Evolutionary conservation across 1,140 invertebrate species (phyloP).

Genomic region (Zaprionus tsacasi): DNA sequence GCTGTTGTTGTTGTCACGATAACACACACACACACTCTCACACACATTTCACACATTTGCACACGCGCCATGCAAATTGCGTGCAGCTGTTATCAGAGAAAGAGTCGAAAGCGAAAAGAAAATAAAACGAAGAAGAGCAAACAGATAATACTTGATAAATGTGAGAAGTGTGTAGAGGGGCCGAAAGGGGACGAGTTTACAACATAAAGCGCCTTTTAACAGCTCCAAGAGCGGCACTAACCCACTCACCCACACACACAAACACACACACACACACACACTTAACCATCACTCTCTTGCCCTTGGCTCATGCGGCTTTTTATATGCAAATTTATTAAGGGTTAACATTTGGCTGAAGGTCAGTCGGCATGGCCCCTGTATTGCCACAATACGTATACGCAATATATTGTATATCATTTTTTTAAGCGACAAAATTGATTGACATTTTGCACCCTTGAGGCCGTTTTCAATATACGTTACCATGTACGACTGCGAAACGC

Average conservation of each 20-base stretch:
- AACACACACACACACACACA: background rate
- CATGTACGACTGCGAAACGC: constrained; percentile 34
- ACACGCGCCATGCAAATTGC: constrained; percentile 71
- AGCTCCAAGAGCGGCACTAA: constrained; percentile 32
- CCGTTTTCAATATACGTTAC: constrained; percentile 64
- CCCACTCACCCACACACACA: background rate
- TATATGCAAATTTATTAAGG: constrained; percentile 79
- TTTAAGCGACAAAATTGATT: constrained; percentile 81
- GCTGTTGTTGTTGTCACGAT: constrained; percentile 2
- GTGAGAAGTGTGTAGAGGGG: constrained; percentile 55
- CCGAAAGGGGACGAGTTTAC: constrained; percentile 61
- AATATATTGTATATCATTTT: constrained; percentile 73
- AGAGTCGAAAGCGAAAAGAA: constrained; percentile 37
- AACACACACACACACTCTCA: constrained; percentile 10
- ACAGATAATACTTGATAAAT: constrained; percentile 80
- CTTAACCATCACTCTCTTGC: background rate
- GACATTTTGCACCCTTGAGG: constrained; percentile 76
- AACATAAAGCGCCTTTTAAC: constrained; percentile 78
- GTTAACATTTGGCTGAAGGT: constrained; percentile 79
- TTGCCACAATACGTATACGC: constrained; percentile 38
- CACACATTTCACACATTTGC: constrained; percentile 58
- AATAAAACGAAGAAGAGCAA: constrained; percentile 49
- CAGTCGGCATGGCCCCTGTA: constrained; percentile 70
- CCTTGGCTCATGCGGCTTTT: constrained; percentile 54
- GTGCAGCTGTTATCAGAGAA: constrained; percentile 74